Conservation (phyloP, 2,888 invertebrate species). For the Hypselothyrea guttata region DNA sequence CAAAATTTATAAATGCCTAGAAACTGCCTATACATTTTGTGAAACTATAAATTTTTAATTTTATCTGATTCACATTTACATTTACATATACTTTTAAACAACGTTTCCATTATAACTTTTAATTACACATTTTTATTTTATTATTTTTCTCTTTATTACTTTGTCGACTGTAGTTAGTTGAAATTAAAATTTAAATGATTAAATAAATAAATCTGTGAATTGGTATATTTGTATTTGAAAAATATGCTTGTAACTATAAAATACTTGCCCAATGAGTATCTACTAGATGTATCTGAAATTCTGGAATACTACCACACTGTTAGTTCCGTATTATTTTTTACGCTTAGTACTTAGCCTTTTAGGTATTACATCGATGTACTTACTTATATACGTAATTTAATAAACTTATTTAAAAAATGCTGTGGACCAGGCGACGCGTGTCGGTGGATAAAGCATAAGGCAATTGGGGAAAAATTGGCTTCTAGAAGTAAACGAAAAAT, state of each 20-base stretch:
- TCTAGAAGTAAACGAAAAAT: constrained; percentile 11
- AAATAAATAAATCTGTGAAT: no score
- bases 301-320: constrained; percentile 40
- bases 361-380: constrained; percentile 28
- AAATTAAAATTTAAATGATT: no score
- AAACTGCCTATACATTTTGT: no score
- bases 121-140: no score
- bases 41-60: no score
- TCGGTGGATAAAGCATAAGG: neutral
- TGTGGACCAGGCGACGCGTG: neutral
- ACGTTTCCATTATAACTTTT: no score
- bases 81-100: no score
- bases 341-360: constrained; percentile 38
- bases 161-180: no score
- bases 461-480: constrained; percentile 21
- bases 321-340: constrained; percentile 50
- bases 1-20: no score
- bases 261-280: constrained; percentile 8
- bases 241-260: constrained; percentile 27
- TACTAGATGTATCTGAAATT: constrained; percentile 33
- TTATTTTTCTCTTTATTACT: no score
- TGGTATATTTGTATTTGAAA: no score
- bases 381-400: constrained; percentile 18
- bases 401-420: constrained; percentile 11
- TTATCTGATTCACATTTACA: no score